Conservation (phyloP, 2,797 vertebrate species). For the Betta splendens region DNA sequence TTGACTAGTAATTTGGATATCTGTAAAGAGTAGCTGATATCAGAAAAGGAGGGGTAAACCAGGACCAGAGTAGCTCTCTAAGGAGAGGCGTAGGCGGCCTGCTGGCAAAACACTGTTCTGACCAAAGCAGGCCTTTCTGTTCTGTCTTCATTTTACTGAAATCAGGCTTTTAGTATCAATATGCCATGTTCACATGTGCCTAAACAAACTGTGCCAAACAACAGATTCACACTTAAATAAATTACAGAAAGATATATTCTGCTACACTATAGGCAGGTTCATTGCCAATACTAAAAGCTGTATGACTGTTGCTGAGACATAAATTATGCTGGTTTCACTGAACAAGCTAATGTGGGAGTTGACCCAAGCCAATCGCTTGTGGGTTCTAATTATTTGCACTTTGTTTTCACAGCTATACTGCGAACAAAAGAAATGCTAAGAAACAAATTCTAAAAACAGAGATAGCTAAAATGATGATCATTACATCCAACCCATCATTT, state of each 20-base stretch:
- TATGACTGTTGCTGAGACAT: slow-evolving; percentile 53
- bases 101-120: slow-evolving; percentile 64
- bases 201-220: slow-evolving; percentile 22
- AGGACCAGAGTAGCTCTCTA: slow-evolving; percentile 55
- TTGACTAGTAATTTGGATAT: slow-evolving; percentile 44
- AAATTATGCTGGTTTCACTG: slow-evolving; percentile 43
- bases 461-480: not conserved
- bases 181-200: slow-evolving; percentile 7
- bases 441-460: slow-evolving; percentile 6
- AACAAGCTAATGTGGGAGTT: slow-evolving; percentile 59
- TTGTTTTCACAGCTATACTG: slow-evolving; percentile 32
- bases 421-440: slow-evolving; percentile 33
- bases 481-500: slow-evolving; percentile 7
- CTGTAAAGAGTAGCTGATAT: slow-evolving; percentile 55
- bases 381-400: slow-evolving; percentile 37
- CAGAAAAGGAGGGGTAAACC: slow-evolving; percentile 41
- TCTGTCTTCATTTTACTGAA: slow-evolving; percentile 49
- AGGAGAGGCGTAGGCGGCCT: slow-evolving; percentile 56
- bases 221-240: slow-evolving; percentile 32
- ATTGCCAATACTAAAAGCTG: slow-evolving; percentile 30
- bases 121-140: slow-evolving; percentile 50
- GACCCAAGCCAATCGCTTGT: slow-evolving; percentile 37
- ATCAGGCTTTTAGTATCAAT: slow-evolving; percentile 33
- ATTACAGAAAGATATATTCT: slow-evolving; percentile 19
- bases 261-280: slow-evolving; percentile 19